Base-by-base conservation (phyloP, 2,888 invertebrate genomes). In the Ectemnius cavifrons region DNA sequence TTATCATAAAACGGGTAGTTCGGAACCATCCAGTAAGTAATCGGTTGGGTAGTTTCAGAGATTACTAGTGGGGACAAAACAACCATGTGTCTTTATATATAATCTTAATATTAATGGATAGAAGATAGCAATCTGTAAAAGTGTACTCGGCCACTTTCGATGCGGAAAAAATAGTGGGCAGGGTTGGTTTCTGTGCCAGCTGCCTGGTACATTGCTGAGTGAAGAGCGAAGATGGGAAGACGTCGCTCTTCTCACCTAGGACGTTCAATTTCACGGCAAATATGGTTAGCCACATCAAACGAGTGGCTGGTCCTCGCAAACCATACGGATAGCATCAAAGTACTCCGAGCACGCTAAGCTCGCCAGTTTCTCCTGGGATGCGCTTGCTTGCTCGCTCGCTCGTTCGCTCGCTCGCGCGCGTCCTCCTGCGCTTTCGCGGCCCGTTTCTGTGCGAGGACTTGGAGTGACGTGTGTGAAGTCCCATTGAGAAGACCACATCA, bases 211-310 rank as follows among this genome's bases (percentile, higher is more conserved):
- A 3, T 23, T 23, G 23, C 3, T 23, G 37, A n/a, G 60, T 27
- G 11, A 18, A 20, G 16, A 23, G 45, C 18, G 5, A 3, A 4
- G 62, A 62, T 20, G 47, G 47, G 47, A 63, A 47, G 20, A 47
- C 63, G 63, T 47, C 20, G 47, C n/a, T 60, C 72, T 75, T 75
- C 73, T 76, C 67, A 60, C 68, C 45, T 72, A 47, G 69, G 58
- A 57, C 61, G 77, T 71, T 79, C 76, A 84, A 85, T 85, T 83
- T 80, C 79, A 79, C 59, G 77, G 80, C 74, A 79, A 83, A 82
- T 80, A 78, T 77, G 82, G 82, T 80, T 75, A 82, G 76, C 84
- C 86, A 81, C 85, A 80, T 85, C 82, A 85, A 85, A 84, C 84
- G 84, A 73, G 72, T 77, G 75, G 71, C 79, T 68, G 77, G 81